phyloP scores from a whole-genome alignment of 2,888 invertebrate genomes.

The Diloba caeruleocephala region DNA sequence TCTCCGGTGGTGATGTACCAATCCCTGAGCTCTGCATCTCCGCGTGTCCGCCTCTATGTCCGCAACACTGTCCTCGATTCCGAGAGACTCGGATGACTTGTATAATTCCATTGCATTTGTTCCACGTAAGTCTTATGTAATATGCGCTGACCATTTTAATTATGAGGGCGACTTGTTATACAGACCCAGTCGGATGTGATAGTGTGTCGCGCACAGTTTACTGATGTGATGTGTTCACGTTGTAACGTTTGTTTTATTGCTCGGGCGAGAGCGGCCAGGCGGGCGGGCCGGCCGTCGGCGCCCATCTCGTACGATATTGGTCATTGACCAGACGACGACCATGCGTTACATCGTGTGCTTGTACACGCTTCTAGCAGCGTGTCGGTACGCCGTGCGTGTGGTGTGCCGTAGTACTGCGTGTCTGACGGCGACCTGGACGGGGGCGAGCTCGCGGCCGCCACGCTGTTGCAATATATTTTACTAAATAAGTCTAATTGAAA shows the following conservation, averaged over 20 bases:
- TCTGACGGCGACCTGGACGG: constrained; percentile 17
- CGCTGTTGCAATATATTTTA: constrained; percentile 31
- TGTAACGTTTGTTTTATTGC: too few relatives aligned
- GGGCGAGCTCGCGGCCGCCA: constrained; percentile 4
- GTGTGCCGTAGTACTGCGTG: too few relatives aligned
- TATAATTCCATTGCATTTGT: constrained; percentile 4
- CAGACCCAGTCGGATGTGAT: neutral
- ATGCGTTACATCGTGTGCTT: too few relatives aligned
- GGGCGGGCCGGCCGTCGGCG: too few relatives aligned
- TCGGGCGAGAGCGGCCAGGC: too few relatives aligned
- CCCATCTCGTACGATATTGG: too few relatives aligned
- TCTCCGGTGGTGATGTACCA: too few relatives aligned
- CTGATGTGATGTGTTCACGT: neutral
- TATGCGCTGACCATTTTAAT: neutral
- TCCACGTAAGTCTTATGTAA: constrained; percentile 10
- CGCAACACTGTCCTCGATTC: constrained; percentile 30
- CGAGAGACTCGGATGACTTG: constrained; percentile 12
- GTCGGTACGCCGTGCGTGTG: too few relatives aligned
- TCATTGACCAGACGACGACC: too few relatives aligned
- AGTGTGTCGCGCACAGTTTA: neutral
- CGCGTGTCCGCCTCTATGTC: neutral
- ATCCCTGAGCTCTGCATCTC: too few relatives aligned
- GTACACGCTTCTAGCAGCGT: too few relatives aligned
- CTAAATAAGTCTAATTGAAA: constrained; percentile 32
- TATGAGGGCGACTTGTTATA: constrained; percentile 14